Evolutionary conservation across 2,113 vertebrate species (phyloP).

Genomic region (Dicerorhinus sumatrensis): DNA sequence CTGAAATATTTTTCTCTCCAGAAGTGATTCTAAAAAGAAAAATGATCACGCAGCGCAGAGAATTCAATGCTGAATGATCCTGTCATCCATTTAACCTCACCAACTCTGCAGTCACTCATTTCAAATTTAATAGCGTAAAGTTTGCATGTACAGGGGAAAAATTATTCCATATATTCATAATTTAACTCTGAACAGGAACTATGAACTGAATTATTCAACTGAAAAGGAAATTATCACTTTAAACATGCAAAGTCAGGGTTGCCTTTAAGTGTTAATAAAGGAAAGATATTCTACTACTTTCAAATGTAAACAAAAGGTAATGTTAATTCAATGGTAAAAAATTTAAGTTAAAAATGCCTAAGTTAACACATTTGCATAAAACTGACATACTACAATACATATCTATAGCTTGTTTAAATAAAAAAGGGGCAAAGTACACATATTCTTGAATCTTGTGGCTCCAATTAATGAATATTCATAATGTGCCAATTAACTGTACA

Average conservation of each 20-base stretch:
- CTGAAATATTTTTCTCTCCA: slow-evolving; percentile 45
- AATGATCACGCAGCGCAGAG: slow-evolving; percentile 60
- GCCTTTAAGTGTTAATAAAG: slow-evolving; percentile 38
- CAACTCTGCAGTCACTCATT: slow-evolving; percentile 73
- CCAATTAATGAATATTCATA: neutral
- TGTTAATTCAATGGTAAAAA: slow-evolving; percentile 36
- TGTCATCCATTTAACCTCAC: slow-evolving; percentile 71
- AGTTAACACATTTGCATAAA: slow-evolving; percentile 52
- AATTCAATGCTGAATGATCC: slow-evolving; percentile 70
- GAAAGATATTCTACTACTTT: slow-evolving; percentile 48
- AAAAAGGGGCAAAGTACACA: neutral
- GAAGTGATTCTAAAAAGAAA: slow-evolving; percentile 62
- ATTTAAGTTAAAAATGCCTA: slow-evolving; percentile 44
- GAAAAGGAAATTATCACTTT: slow-evolving; percentile 55
- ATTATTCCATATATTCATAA: slow-evolving; percentile 11
- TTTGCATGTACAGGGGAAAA: neutral
- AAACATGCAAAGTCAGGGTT: neutral
- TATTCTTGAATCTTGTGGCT: neutral
- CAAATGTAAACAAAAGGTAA: slow-evolving; percentile 38
- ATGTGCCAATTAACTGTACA: neutral
- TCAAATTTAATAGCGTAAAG: slow-evolving; percentile 44
- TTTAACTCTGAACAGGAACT: slow-evolving; percentile 50
- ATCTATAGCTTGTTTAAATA: neutral
- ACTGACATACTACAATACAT: neutral
- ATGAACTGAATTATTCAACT: slow-evolving; percentile 34